Conservation (phyloP, 2,113 vertebrate species). For the Bothrops jararaca region DNA sequence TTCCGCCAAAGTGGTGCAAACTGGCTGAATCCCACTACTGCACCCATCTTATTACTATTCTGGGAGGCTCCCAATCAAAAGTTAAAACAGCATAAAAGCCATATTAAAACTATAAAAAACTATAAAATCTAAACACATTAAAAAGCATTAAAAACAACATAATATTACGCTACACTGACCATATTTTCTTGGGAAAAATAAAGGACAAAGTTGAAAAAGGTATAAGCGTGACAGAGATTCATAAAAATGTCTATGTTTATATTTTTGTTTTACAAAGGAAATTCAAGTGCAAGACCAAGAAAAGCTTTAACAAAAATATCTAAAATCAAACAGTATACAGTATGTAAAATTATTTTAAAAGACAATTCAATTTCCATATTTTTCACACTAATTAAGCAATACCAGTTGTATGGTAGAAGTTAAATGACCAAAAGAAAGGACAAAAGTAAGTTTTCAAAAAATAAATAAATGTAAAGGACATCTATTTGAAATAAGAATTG, state of each 20-base stretch:
- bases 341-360: not conserved
- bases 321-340: not conserved
- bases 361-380: not conserved
- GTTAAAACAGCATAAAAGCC: not conserved
- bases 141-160: not conserved
- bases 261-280: not conserved
- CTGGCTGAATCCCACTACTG: no score
- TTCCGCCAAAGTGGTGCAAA: no score
- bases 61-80: not conserved
- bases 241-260: not conserved
- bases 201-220: not conserved
- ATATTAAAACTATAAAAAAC: not conserved
- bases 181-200: not conserved
- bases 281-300: not conserved
- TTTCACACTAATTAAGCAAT: not conserved
- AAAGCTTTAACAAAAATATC: not conserved
- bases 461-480: not conserved
- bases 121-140: not conserved
- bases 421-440: not conserved
- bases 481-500: not conserved
- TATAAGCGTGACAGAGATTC: not conserved
- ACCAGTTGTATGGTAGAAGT: not conserved
- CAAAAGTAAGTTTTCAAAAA: not conserved
- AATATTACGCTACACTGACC: not conserved
- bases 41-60: not conserved